Percentiles rank a stretch among this genome's conserved stretches.
Evolutionary conservation across 2,888 invertebrate species (phyloP).

Genomic region (Oscheius myriophilus): DNA sequence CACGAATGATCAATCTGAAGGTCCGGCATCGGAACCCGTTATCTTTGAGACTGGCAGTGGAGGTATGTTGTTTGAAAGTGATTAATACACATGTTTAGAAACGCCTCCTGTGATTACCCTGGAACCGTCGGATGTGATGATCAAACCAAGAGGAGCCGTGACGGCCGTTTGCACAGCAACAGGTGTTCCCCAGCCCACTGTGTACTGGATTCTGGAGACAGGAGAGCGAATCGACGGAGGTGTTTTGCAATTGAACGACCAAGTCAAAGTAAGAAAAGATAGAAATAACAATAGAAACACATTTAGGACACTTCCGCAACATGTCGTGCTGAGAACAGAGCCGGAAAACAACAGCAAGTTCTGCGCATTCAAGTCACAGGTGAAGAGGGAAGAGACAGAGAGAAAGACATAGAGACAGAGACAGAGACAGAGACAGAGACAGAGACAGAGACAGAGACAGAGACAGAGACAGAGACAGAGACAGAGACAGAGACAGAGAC

Average conservation of each 20-base stretch:
- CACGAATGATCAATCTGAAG: constrained; percentile 69
- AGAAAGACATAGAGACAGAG: no score
- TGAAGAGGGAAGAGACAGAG: no score
- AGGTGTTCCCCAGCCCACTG: constrained; percentile 62
- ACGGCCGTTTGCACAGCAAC: constrained; percentile 59
- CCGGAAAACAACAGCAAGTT: constrained; percentile 61
- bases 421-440: no score
- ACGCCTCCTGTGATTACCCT: constrained; percentile 62
- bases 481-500: no score
- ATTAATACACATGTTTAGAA: constrained; percentile 38
- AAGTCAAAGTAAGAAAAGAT: constrained; percentile 28
- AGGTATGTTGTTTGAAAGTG: constrained; percentile 30
- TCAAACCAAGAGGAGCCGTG: constrained; percentile 60
- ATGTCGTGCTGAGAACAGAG: constrained; percentile 67
- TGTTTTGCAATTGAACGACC: constrained; percentile 38
- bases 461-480: no score
- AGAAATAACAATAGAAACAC: not conserved
- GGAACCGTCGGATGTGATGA: constrained; percentile 53
- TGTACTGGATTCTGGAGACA: constrained; percentile 64
- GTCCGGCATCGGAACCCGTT: constrained; percentile 63
- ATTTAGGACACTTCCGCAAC: constrained; percentile 62
- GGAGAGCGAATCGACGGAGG: constrained; percentile 54
- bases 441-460: no score
- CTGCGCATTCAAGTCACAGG: constrained; percentile 57
- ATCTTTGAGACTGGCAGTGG: constrained; percentile 67